Evolutionary conservation across 2,888 invertebrate genomes (phyloP), one percentile per base, ranked within the genome.

Genomic region (Cheilosia scutellata): DNA sequence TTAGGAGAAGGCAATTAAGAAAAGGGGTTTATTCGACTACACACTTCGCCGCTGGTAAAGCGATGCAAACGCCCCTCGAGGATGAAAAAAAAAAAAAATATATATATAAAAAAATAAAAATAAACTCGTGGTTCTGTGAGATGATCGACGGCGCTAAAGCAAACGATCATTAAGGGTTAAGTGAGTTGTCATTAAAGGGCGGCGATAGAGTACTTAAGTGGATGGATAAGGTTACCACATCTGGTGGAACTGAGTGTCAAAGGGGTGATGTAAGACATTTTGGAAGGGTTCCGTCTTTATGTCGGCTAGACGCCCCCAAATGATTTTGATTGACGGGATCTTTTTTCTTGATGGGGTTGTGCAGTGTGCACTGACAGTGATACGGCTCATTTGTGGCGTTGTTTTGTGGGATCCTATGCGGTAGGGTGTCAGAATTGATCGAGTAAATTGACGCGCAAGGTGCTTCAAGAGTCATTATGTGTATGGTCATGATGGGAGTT

Each of bases 131-230:
- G 42, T 27, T 31, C 16, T 11, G 42, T n/a, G 33, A 68, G 55
- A 74, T 79, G 68, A 79, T 79, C 70, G 75, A 75, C 47, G 79
- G 74, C 84, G 80, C 84, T 80, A 37, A 51, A 40, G 63, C 63
- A 29, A 66, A 58, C 58, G 70, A 79, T 79, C 83, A 53, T 79
- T 83, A 79, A 84, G 80, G 84, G 84, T 86, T 80, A 86, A 86
- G 71, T 82, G 76, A 80, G 84, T 75, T 58, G 76, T 86, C 80
- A 66, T 86, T 72, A 76, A 76, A 71, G 71, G 84, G 84, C 80
- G 84, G 84, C 80, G 66, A 86, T 66, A 51, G 70, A 57, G 70
- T 86, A 76, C 84, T 86, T 80, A 76, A 86, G 71, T 47, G 71
- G 49, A 75, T 66, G 76, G 84, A 86, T 86, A 76, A 76, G 71